Base-by-base conservation (phyloP, 2,797 vertebrate species). In the Leucoraja ocellata region DNA sequence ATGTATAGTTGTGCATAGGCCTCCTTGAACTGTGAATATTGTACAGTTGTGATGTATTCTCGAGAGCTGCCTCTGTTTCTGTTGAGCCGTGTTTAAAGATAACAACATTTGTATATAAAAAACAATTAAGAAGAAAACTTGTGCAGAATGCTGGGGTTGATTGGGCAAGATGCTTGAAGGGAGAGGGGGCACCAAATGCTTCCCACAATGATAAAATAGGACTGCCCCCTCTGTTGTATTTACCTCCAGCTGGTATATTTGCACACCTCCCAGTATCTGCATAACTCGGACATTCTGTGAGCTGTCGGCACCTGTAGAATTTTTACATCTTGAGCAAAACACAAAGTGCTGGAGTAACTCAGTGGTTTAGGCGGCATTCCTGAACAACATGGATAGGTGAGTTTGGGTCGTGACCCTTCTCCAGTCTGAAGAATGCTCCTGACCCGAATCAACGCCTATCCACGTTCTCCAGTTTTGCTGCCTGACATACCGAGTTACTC, bases 31-130 rank as follows among this genome's bases (percentile, higher is more conserved):
- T 93, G 93, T 94, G 94, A 95, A 94, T 95, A 94, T 93, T 94
- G 93, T 94, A 94, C 94, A 94, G 93, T 91, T 94, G 84, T 83
- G 71, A 76, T 80, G 86, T 80, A 54, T 94, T 95, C 94, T 94
- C 94, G 94, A 94, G 94, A 94, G 93, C 93, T 68, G 94, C 93
- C 94, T 93, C 94, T 93, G 79, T 91, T 95, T 95, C 94, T 94
- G 94, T 94, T 94, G 93, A 94, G 63, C 94, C 94, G 94, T 94
- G 94, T 94, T 95, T 95, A 65, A 93, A 94, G 88, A 36, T 93
- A 94, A 94, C 93, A 93, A 95, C 94, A 23, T 5, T 46, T 92
- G 90, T 92, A 92, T 23, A 91, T 91, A 73, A 21, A 16, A 32
- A 28, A 21, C 8, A 32, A n/a, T 2, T 76, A 32, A 5, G 23